phyloP scores from a whole-genome alignment of 1,140 invertebrate genomes.

The Centruroides sculpturatus region DNA sequence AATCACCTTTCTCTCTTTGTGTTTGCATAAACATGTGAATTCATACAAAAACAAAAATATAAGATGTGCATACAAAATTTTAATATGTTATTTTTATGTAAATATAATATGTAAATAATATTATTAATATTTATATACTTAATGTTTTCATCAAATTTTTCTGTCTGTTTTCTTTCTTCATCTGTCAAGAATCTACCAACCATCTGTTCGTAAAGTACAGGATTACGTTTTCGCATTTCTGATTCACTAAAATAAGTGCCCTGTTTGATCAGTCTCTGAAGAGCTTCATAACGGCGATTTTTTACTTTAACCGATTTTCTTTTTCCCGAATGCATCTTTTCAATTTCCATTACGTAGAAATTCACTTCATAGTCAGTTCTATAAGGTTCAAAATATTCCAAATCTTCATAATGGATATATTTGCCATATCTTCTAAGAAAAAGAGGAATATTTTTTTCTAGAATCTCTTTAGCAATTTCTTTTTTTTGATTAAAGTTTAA shows the following conservation, averaged over 20 bases:
- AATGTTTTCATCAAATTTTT: slow-evolving; percentile 23
- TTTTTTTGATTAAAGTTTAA: slow-evolving; percentile 49
- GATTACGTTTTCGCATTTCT: slow-evolving; percentile 84
- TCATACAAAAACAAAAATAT: too few species aligned
- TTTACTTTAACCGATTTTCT: slow-evolving; percentile 38
- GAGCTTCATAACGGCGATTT: slow-evolving; percentile 66
- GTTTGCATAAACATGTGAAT: too few species aligned
- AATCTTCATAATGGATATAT: slow-evolving; percentile 46
- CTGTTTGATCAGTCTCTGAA: slow-evolving; percentile 52
- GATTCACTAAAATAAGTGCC: slow-evolving; percentile 73
- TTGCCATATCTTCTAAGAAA: slow-evolving; percentile 65
- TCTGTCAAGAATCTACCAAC: slow-evolving; percentile 66
- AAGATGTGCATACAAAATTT: too few species aligned
- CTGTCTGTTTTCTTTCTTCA: slow-evolving; percentile 42
- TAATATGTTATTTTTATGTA: too few species aligned
- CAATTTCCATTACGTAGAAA: slow-evolving; percentile 40
- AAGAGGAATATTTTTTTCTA: slow-evolving; percentile 42
- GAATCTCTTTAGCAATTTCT: slow-evolving; percentile 46
- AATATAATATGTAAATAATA: neutral
- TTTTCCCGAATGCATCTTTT: slow-evolving; percentile 22
- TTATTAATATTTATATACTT: slow-evolving; percentile 8
- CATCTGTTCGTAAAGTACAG: slow-evolving; percentile 72
- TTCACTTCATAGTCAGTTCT: slow-evolving; percentile 41
- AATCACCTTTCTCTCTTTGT: too few species aligned
- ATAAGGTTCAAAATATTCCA: slow-evolving; percentile 43